phyloP scores from a whole-genome alignment of 2,888 invertebrate genomes.

The Empis livida region DNA sequence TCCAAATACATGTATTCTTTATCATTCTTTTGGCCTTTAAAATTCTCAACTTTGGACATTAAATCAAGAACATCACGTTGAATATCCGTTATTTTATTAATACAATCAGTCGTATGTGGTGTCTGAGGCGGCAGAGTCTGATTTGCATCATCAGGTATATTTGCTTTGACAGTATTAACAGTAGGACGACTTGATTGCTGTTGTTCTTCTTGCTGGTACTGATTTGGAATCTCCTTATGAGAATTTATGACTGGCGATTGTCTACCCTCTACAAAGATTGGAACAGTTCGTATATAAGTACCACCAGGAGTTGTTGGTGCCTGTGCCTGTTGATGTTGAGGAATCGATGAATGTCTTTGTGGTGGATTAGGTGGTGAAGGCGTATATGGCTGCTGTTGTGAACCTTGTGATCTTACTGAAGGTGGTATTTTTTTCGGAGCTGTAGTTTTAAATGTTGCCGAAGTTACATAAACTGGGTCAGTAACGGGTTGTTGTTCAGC shows the following conservation, averaged over 20 bases:
- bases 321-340: slow-evolving; percentile 14
- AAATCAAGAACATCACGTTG: slow-evolving; percentile 69
- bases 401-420: slow-evolving; percentile 5
- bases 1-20: slow-evolving; percentile 75
- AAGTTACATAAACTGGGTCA: slow-evolving; percentile 13
- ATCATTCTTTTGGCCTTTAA: slow-evolving; percentile 50
- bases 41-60: slow-evolving; percentile 62
- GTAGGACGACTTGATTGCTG: slow-evolving; percentile 17
- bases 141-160: slow-evolving; percentile 10
- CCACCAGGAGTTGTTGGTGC: slow-evolving; percentile 29
- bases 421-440: slow-evolving; percentile 10
- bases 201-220: slow-evolving; percentile 20
- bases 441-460: slow-evolving; percentile 16
- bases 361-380: slow-evolving; percentile 5
- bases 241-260: slow-evolving; percentile 61
- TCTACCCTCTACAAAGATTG: slow-evolving; percentile 77
- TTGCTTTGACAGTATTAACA: slow-evolving; percentile 19
- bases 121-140: slow-evolving; percentile 25
- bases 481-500: slow-evolving; percentile 15
- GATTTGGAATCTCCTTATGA: slow-evolving; percentile 31
- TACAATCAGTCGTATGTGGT: slow-evolving; percentile 47
- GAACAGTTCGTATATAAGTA: slow-evolving; percentile 59
- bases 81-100: slow-evolving; percentile 65
- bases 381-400: background rate
- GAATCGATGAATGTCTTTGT: background rate